Base-by-base conservation (phyloP, 2,113 vertebrate genomes). In the Heterotis niloticus region DNA sequence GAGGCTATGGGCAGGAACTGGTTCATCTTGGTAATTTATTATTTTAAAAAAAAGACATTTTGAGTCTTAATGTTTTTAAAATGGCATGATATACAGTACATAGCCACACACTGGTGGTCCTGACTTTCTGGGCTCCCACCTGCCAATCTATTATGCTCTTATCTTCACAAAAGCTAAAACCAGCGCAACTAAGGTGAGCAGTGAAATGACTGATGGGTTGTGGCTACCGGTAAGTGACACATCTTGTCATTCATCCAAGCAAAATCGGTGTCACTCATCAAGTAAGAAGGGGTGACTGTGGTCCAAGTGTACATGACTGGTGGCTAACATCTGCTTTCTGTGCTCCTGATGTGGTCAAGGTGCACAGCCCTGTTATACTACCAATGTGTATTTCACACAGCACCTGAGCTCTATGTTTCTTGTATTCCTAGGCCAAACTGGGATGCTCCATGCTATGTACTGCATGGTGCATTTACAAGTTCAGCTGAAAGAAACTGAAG, bases 21-120 rank as follows among this genome's bases (percentile, higher is more conserved):
- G 12, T 76, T 76, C n/a, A n/a, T 18, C 34, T 16, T 44, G 17
- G 60, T 51, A 51, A 67, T 77, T 77, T 77, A 20, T 56, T 67
- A 54, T 65, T 64, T 65, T 26, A 44, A 74, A 59, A 52, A 14
- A 74, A 52, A 74, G 54, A 13, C 26, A 23, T 51, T 72, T 72
- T 72, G 34, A 34, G 24, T 29, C 11, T 52, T 51, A 34, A 71
- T 71, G 69, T 71, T 51, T 52, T 52, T 52, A n/a, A 72, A 52
- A 72, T 14, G 20, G 12, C n/a, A 72, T 72, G 13, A 52, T n/a
- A n/a, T n/a, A 72, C 34, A 72, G 29, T 51, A 72, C 24, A n/a
- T 54, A 72, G 13, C 34, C 34, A 44, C 34, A 44, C 34, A 44
- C 34, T 44, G 34, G n/a, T n/a, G n/a, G n/a, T n/a, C n/a, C n/a